Evolutionary conservation across 2,888 invertebrate genomes (phyloP).

Genomic region (Caenorhabditis sp.): DNA sequence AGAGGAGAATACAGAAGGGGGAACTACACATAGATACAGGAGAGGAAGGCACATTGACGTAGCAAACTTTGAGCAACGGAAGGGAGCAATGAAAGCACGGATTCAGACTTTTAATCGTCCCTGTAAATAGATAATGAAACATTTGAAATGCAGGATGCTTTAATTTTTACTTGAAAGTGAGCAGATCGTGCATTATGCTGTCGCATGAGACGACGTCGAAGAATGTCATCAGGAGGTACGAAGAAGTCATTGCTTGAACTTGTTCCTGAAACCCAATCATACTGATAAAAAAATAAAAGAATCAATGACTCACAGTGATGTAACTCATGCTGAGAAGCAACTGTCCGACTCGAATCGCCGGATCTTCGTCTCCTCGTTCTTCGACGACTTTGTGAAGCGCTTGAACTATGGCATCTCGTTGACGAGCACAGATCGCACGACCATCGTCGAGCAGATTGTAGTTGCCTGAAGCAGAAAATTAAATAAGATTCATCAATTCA

Average conservation of each 20-base stretch:
- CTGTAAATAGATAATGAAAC: constrained; percentile 20
- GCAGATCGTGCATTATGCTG: constrained; percentile 63
- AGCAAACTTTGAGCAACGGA: constrained; percentile 1
- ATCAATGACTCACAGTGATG: constrained; percentile 62
- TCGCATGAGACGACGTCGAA: constrained; percentile 70
- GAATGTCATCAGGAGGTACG: constrained; percentile 68
- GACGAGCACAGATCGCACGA: constrained; percentile 64
- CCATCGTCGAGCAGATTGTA: constrained; percentile 65
- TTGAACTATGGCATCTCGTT: constrained; percentile 63
- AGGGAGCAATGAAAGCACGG: neutral
- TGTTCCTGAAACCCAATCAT: constrained; percentile 60
- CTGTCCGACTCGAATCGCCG: constrained; percentile 67
- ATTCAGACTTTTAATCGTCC: constrained; percentile 16
- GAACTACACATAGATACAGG: neutral
- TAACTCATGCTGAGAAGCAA: constrained; percentile 69
- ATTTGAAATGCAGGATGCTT: neutral
- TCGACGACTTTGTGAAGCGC: constrained; percentile 69
- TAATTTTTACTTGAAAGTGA: constrained; percentile 48
- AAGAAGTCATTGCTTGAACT: constrained; percentile 66
- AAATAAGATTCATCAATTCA: constrained; percentile 22
- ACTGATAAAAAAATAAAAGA: neutral
- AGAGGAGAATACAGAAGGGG: neutral
- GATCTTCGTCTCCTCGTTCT: constrained; percentile 62
- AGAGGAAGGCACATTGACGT: constrained; percentile 10
- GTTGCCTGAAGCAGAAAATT: no score